Conservation (phyloP, 2,797 vertebrate species). For the Malacoctenus gilli region DNA sequence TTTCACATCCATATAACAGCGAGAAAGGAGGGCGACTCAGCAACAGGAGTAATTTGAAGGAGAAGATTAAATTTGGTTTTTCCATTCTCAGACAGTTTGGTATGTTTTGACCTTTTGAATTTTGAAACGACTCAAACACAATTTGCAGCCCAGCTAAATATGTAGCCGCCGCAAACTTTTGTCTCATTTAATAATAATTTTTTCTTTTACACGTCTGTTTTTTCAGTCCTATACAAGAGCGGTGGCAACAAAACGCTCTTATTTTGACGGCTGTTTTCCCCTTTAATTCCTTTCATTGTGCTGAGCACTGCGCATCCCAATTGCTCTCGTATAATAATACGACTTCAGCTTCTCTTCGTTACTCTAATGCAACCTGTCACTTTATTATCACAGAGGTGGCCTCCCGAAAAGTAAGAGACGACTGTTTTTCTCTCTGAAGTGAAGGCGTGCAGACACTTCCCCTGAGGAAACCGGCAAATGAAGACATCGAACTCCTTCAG, state of each 20-base stretch:
- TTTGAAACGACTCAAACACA: conserved; percentile 45
- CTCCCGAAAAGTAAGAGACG: conserved; percentile 28
- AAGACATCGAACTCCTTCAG: conserved; percentile 40
- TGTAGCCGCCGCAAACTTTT: conserved; percentile 10
- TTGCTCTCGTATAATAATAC: conserved; percentile 13
- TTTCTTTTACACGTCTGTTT: not conserved
- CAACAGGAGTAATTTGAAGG: conserved; percentile 49
- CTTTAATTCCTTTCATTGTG: not conserved
- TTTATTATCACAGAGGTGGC: conserved; percentile 35
- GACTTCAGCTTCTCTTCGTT: conserved; percentile 26
- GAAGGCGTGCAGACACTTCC: conserved; percentile 7
- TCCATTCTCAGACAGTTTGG: conserved; percentile 38
- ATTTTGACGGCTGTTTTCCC: not conserved
- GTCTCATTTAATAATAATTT: not conserved
- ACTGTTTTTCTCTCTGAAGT: conserved; percentile 5
- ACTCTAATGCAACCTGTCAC: conserved; percentile 25
- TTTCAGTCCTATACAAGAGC: not conserved
- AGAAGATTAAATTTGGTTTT: conserved; percentile 57
- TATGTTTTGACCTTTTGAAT: conserved; percentile 59
- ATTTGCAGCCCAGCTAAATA: conserved; percentile 23
- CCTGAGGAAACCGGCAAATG: conserved; percentile 38
- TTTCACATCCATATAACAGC: conserved; percentile 37
- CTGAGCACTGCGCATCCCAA: not conserved
- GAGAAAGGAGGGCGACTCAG: conserved; percentile 38
- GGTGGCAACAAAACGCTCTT: not conserved